Evolutionary conservation across 1,140 invertebrate species (phyloP), one percentile per base, ranked within the genome.

Genomic region (Epicauta chinensis): DNA sequence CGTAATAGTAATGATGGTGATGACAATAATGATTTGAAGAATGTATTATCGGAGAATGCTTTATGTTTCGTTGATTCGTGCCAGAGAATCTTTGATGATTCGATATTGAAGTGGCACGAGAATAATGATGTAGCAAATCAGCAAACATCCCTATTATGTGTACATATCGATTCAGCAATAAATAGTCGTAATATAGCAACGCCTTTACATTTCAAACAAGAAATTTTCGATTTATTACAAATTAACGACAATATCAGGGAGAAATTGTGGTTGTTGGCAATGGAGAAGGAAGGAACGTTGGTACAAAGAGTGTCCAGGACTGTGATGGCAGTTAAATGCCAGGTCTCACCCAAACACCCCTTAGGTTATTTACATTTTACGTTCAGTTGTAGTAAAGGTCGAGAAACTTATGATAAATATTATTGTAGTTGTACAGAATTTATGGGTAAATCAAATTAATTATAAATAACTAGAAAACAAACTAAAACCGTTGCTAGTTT

Each of bases 271-370:
- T 61, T 78, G 14, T 60, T 87, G 43, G 78, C 78, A 1, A 78
- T 77, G 9, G 80, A 84, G 67, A 81, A 78, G 9, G 73, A 77
- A 14, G 82, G 82, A 14, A 81, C 83, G 1, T 67, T 89, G 10
- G 84, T 91, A 7, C 87, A 91, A 66, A 76, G 86, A 61, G 81
- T 89, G 15, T 85, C 86, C 1, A 86, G 85, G 69, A 81, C 80
- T 58, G 82, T 85, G 30, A 85, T 90, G 81, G 86, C 81, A 34
- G 84, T 89, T 0, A 87, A 84, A 67, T 88, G 85, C 67, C 81
- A 84, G 67, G 73, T 77, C 11, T 80, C 78, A 49, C 73, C 78
- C 1, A 82, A 83, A 59, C 80, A 88, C 65, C 84, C 84, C 6
- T 70, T 89, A 13, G 86, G 86, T 5, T 88, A 86, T 65, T 70